Evolutionary conservation across 2,113 vertebrate genomes (phyloP), one percentile per base, ranked within the genome.

Genomic region (Dunckerocampus dactyliophorus): DNA sequence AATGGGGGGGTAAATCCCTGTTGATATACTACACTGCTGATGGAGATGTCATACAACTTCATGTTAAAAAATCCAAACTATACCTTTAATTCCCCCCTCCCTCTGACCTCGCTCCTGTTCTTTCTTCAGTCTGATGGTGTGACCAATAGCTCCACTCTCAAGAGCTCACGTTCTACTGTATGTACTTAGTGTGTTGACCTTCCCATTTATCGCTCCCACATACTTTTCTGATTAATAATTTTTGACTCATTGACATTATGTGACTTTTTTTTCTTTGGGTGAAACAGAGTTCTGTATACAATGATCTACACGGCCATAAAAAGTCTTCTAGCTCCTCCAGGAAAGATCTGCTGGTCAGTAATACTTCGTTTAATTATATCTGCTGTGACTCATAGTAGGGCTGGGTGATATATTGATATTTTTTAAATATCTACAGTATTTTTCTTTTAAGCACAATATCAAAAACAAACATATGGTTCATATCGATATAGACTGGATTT

Each of bases 311-410:
- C 6, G 86, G 84, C 77, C 79, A 74, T 72, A 94, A 88, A 91
- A 94, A 87, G 89, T 83, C 89, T 70, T 76, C 88, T 72, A 85
- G 81, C 82, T 86, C 85, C 53, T 92, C 91, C 59, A 88, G 42
- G 85, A 95, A 92, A 83, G 91, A 92, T 62, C 85, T 91, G 39
- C 89, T 98, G 94, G 93, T 95, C 90, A 94, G 94, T 98, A 64
- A n/a, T 50, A 47, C 67, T 51, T 53, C 47, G 14, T 45, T 47
- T 3, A 59, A 43, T 46, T 7, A 63, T 50, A 8, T 39, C 50
- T 55, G 34, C 47, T 39, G 31, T 53, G 31, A 34, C 54, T 74
- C 42, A 50, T 55, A 63, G 24, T n/a, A n/a, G n/a, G n/a, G n/a
- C n/a, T n/a, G n/a, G n/a, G n/a, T n/a, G n/a, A n/a, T n/a, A n/a